phyloP scores from a whole-genome alignment of 2,113 vertebrate genomes.

The Callipepla squamata region DNA sequence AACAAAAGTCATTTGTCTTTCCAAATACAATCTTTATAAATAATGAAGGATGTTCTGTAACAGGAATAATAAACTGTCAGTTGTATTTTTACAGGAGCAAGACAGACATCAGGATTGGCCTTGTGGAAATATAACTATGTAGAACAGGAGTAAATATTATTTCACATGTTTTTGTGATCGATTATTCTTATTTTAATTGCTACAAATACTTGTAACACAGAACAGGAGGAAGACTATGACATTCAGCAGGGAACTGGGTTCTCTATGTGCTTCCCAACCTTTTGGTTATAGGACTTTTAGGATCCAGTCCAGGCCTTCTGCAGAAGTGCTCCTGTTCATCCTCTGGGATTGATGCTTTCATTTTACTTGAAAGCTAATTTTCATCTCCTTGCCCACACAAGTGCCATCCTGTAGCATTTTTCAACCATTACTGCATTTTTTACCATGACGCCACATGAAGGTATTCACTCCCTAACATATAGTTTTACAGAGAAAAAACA shows the following conservation, averaged over 20 bases:
- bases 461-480: not conserved
- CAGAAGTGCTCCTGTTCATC: not conserved
- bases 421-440: not conserved
- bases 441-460: not conserved
- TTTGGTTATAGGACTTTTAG: not conserved
- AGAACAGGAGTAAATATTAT: constrained; percentile 47
- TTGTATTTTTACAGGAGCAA: constrained; percentile 63
- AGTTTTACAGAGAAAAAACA: not conserved
- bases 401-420: not conserved
- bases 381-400: not conserved
- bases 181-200: constrained; percentile 64
- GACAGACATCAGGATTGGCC: not conserved
- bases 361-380: not conserved
- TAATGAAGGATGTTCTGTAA: constrained; percentile 68
- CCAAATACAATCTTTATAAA: constrained; percentile 67
- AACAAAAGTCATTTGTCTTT: constrained; percentile 67
- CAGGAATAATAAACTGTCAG: constrained; percentile 67
- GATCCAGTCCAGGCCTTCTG: not conserved
- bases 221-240: not conserved
- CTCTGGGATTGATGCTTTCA: not conserved
- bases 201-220: not conserved
- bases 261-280: not conserved
- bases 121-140: constrained; percentile 58
- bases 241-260: not conserved
- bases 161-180: constrained; percentile 39